These are phyloP conservation scores for Brenthis hecate DNA, from an alignment of 2,888 invertebrate genomes.

Conservation along the genomic window DNA sequence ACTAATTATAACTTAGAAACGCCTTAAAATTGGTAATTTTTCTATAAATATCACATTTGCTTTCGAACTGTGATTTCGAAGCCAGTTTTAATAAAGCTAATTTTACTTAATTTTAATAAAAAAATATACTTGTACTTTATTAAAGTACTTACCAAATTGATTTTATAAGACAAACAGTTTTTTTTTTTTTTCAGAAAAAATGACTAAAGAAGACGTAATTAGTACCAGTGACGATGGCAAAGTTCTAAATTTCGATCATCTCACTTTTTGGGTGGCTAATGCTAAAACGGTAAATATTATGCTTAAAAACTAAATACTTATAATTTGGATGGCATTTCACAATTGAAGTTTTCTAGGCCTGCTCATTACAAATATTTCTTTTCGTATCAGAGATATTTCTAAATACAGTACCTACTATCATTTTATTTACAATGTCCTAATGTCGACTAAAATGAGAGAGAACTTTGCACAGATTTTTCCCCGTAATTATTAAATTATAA, in stretches of 20 bases:
- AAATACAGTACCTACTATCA: no score
- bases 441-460: no score
- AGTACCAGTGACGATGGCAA: slow-evolving; percentile 48
- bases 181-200: slow-evolving; percentile 51
- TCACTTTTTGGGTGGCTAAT: slow-evolving; percentile 74
- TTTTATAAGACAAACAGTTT: not conserved
- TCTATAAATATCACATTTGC: slow-evolving; percentile 16
- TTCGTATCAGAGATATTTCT: not conserved
- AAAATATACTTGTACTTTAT: no score
- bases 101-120: not conserved
- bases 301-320: not conserved
- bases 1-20: slow-evolving; percentile 25
- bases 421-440: no score
- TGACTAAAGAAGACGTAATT: slow-evolving; percentile 50
- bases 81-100: not conserved
- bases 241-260: slow-evolving; percentile 68
- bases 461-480: no score
- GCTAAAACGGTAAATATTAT: slow-evolving; percentile 65
- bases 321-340: no score
- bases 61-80: not conserved
- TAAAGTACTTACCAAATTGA: no score
- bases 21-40: slow-evolving; percentile 21
- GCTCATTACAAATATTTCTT: not conserved
- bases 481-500: no score
- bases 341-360: not conserved